A percentile compares a stretch with the other conserved stretches of the same genome.
phyloP scores from a whole-genome alignment of 2,797 vertebrate species.

The Arrhamphus sclerolepis region DNA sequence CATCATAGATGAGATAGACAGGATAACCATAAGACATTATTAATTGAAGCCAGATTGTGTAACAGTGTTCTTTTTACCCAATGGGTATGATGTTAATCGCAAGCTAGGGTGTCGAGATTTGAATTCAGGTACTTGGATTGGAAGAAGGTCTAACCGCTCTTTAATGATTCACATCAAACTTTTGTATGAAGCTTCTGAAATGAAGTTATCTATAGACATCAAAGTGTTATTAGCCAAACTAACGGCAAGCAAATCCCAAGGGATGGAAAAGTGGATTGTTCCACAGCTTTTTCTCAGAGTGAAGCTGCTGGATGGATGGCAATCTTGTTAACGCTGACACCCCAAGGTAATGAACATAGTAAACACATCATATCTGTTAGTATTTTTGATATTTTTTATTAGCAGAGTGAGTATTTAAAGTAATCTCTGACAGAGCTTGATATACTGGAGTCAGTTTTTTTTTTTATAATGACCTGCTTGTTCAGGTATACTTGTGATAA shows the following conservation, averaged over 20 bases:
- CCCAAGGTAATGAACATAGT: too few species aligned
- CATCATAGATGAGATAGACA: conserved; percentile 18
- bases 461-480: too few species aligned
- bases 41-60: conserved; percentile 5
- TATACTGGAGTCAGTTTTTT: too few species aligned
- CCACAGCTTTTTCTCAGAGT: too few species aligned
- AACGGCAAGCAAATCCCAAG: not conserved
- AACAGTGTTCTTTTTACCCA: conserved; percentile 20
- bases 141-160: not conserved
- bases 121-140: not conserved
- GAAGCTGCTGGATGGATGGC: too few species aligned
- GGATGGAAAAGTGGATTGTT: too few species aligned
- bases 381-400: too few species aligned
- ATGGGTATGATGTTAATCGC: conserved; percentile 10
- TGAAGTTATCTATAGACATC: not conserved
- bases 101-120: not conserved
- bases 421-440: too few species aligned
- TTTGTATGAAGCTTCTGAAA: not conserved
- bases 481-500: too few species aligned
- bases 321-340: too few species aligned
- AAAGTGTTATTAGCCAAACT: not conserved
- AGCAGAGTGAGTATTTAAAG: too few species aligned
- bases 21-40: conserved; percentile 14
- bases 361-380: too few species aligned
- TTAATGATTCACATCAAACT: not conserved